Percentiles rank a stretch among this genome's conserved stretches.
phyloP scores from a whole-genome alignment of 2,113 vertebrate genomes.

The Cheilinus undulatus region DNA sequence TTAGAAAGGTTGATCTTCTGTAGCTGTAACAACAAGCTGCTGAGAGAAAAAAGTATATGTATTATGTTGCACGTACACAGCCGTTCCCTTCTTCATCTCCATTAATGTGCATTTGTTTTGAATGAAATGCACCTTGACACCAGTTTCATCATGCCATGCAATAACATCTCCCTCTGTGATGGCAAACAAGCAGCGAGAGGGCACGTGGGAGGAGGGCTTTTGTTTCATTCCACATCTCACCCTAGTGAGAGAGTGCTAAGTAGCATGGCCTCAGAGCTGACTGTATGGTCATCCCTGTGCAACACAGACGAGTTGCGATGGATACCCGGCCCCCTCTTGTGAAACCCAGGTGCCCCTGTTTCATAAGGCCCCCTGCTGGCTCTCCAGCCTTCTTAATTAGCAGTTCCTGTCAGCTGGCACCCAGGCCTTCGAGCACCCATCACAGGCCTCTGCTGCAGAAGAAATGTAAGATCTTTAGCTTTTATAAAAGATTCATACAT shows the following conservation, averaged over 20 bases:
- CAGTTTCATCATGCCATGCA: conserved; percentile 67
- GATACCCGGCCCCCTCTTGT: conserved; percentile 66
- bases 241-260: conserved; percentile 43
- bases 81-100: conserved; percentile 24
- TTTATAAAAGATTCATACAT: conserved; percentile 48
- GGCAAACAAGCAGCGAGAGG: conserved; percentile 43
- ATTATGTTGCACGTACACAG: neutral
- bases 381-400: conserved; percentile 77
- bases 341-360: conserved; percentile 79
- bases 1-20: neutral
- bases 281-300: conserved; percentile 15
- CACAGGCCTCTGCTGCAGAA: conserved; percentile 50
- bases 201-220: conserved; percentile 18
- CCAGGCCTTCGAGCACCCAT: conserved; percentile 62
- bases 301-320: conserved; percentile 67
- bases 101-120: conserved; percentile 33
- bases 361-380: conserved; percentile 69
- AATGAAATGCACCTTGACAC: conserved; percentile 66
- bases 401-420: conserved; percentile 73
- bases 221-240: conserved; percentile 41
- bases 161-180: conserved; percentile 59
- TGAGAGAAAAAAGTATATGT: neutral
- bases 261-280: conserved; percentile 34
- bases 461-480: conserved; percentile 49
- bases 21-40: neutral